These are phyloP conservation scores for Drosophila austrosaltans DNA, from an alignment of 2,888 invertebrate species.

Conservation along the genomic window DNA sequence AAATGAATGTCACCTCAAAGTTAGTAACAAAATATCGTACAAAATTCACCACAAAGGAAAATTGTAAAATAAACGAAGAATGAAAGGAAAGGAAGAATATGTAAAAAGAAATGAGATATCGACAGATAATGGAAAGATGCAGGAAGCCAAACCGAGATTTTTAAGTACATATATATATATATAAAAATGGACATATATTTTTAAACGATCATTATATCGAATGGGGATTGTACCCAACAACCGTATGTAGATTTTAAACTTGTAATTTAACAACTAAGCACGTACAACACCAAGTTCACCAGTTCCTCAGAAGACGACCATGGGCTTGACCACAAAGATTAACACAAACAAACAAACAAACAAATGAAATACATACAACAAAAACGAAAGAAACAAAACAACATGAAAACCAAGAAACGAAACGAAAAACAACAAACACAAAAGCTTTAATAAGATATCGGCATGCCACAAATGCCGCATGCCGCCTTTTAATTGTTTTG, in stretches of 20 bases:
- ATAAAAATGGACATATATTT: conserved; percentile 33
- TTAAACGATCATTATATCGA: conserved; percentile 34
- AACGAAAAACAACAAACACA: conserved; percentile 43
- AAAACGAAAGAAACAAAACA: not conserved
- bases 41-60: conserved; percentile 21
- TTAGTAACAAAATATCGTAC: conserved; percentile 15
- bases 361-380: conserved; percentile 12
- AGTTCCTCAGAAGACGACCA: conserved; percentile 59
- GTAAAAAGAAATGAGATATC: conserved; percentile 23
- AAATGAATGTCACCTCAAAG: conserved; percentile 7
- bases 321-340: conserved; percentile 40
- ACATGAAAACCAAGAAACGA: conserved; percentile 29
- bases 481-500: conserved; percentile 48
- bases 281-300: conserved; percentile 58
- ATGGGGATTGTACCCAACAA: conserved; percentile 15
- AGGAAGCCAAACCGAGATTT: conserved; percentile 24
- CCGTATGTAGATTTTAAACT: conserved; percentile 52
- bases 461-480: conserved; percentile 27
- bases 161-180: conserved; percentile 31
- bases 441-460: conserved; percentile 68
- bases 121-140: conserved; percentile 21
- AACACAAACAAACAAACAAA: not conserved
- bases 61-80: not conserved
- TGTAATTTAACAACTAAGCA: conserved; percentile 51
- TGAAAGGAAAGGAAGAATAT: conserved; percentile 12